phyloP scores from a whole-genome alignment of 2,113 vertebrate genomes.

The Donacobius atricapilla region DNA sequence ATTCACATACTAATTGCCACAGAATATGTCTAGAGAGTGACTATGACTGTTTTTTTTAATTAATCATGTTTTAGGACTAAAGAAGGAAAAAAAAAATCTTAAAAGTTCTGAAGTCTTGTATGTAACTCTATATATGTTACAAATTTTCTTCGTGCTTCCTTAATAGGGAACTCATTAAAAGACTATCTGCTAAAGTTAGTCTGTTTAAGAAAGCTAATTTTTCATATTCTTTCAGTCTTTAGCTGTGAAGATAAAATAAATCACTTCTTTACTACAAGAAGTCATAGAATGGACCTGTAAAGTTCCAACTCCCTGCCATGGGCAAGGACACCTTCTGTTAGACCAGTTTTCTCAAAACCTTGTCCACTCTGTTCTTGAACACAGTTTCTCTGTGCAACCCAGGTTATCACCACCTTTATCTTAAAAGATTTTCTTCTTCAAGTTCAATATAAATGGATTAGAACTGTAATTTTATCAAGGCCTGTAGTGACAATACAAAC shows the following conservation, averaged over 20 bases:
- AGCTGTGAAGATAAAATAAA: not conserved
- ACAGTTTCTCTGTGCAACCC: not conserved
- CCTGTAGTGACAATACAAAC: not conserved
- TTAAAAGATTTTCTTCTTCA: not conserved
- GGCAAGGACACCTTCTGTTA: not conserved
- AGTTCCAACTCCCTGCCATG: not conserved
- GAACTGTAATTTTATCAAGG: not conserved
- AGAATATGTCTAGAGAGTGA: not conserved
- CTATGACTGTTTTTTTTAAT: not conserved
- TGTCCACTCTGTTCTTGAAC: not conserved
- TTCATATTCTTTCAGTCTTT: not conserved
- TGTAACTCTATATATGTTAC: not conserved
- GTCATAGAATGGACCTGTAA: not conserved
- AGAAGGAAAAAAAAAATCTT: not conserved
- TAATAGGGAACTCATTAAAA: not conserved
- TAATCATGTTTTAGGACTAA: not conserved
- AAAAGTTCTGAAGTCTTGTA: not conserved
- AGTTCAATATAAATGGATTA: not conserved
- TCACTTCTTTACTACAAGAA: not conserved
- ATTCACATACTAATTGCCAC: not conserved
- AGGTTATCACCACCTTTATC: not conserved
- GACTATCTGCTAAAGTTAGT: not conserved
- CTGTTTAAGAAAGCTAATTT: not conserved
- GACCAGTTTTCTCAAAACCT: not conserved
- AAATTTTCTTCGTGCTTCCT: not conserved